Evolutionary conservation across 2,797 vertebrate species (phyloP).

Genomic region (Cirrhinus molitorella): DNA sequence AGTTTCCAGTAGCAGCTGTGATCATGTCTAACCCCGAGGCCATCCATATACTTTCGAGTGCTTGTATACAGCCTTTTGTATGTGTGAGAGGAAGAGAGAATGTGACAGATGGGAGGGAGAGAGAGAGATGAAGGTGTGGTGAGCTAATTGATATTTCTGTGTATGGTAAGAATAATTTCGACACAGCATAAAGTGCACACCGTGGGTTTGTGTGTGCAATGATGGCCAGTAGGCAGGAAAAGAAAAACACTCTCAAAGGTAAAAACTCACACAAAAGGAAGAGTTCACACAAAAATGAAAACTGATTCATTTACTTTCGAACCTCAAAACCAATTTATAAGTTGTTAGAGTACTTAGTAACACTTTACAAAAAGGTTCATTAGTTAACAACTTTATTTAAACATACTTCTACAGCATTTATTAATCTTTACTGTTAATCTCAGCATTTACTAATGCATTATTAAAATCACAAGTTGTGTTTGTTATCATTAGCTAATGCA

Average conservation of each 20-base stretch:
- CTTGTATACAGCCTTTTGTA: constrained; percentile 21
- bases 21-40: constrained; percentile 31
- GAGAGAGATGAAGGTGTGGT: constrained; percentile 17
- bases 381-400: too few relatives aligned
- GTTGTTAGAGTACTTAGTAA: neutral
- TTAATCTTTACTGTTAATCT: too few relatives aligned
- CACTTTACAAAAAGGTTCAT: too few relatives aligned
- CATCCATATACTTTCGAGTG: constrained; percentile 34
- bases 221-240: neutral
- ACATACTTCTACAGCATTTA: too few relatives aligned
- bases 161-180: constrained; percentile 1
- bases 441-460: too few relatives aligned
- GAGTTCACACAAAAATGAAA: neutral
- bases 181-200: constrained; percentile 1
- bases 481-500: too few relatives aligned
- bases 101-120: constrained; percentile 31
- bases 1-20: constrained; percentile 51
- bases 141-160: constrained; percentile 41
- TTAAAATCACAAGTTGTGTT: too few relatives aligned
- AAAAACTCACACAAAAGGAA: neutral
- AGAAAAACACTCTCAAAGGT: neutral
- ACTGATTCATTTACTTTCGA: neutral
- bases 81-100: constrained; percentile 14
- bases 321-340: neutral
- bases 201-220: neutral